Evolutionary conservation across 1,140 invertebrate species (phyloP).

Genomic region (Drosophila nannoptera): DNA sequence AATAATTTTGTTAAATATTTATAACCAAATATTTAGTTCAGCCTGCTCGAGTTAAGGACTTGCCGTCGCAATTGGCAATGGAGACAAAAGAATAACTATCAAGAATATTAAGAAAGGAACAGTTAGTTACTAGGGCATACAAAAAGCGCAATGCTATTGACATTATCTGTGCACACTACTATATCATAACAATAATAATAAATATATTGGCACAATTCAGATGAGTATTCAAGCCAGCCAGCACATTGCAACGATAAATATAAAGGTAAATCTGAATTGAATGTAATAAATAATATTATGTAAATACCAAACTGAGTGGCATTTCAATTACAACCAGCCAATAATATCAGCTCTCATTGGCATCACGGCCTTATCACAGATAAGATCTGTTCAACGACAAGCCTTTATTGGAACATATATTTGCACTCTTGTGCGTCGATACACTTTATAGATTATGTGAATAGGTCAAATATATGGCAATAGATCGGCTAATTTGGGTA

Average conservation of each 20-base stretch:
- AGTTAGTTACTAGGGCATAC: conserved; percentile 10
- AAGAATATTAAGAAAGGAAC: neutral
- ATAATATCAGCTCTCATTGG: neutral
- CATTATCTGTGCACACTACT: conserved; percentile 1
- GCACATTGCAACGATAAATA: conserved; percentile 24
- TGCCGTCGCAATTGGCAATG: neutral
- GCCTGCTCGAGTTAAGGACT: conserved; percentile 14
- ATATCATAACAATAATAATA: conserved; percentile 11
- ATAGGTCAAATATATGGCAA: conserved; percentile 60
- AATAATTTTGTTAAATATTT: conserved; percentile 14
- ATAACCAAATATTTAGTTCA: conserved; percentile 6
- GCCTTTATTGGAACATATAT: neutral
- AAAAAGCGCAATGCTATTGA: conserved; percentile 16
- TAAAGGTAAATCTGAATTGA: conserved; percentile 32
- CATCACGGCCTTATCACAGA: neutral
- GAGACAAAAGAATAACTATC: neutral
- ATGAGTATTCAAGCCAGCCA: conserved; percentile 38
- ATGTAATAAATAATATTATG: conserved; percentile 17
- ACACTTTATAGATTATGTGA: conserved; percentile 13
- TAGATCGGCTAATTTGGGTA: conserved; percentile 84
- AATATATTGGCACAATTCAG: neutral
- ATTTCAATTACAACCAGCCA: conserved; percentile 13
- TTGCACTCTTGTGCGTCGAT: neutral
- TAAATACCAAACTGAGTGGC: conserved; percentile 8
- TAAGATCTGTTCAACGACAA: conserved; percentile 9